These are phyloP conservation scores for Ligdia adustata DNA, from an alignment of 2,888 invertebrate species.

Conservation along the genomic window DNA sequence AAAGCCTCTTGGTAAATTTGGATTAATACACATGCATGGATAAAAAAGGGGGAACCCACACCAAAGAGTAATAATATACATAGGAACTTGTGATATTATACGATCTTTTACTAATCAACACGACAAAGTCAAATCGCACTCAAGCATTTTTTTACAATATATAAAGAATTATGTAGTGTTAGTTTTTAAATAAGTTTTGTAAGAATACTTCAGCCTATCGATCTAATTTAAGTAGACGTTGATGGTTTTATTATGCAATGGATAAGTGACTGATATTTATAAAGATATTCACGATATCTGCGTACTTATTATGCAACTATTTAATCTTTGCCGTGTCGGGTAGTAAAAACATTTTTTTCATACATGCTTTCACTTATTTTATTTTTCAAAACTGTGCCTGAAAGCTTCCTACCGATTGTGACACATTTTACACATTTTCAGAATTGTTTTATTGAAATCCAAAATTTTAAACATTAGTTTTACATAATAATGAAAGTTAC, in stretches of 20 bases:
- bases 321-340: neutral
- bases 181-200: no score
- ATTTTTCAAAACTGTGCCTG: conserved; percentile 50
- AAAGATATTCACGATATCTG: no score
- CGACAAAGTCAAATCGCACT: no score
- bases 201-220: no score
- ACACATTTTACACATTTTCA: conserved; percentile 50
- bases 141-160: no score
- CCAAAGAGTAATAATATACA: conserved; percentile 40
- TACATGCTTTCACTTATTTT: conserved; percentile 67
- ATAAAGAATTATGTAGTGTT: no score
- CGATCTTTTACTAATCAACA: conserved; percentile 1
- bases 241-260: no score
- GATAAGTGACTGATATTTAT: no score
- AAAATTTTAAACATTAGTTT: conserved; percentile 42
- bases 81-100: conserved; percentile 11
- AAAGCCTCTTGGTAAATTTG: neutral
- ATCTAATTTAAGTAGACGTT: no score
- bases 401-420: conserved; percentile 82
- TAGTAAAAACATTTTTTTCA: conserved; percentile 57
- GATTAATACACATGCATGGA: conserved; percentile 34
- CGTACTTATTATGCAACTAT: no score
- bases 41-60: conserved; percentile 55
- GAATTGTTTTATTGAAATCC: conserved; percentile 64
- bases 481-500: conserved; percentile 47